Base-by-base conservation (phyloP, 2,888 invertebrate genomes). In the Noctua comes region DNA sequence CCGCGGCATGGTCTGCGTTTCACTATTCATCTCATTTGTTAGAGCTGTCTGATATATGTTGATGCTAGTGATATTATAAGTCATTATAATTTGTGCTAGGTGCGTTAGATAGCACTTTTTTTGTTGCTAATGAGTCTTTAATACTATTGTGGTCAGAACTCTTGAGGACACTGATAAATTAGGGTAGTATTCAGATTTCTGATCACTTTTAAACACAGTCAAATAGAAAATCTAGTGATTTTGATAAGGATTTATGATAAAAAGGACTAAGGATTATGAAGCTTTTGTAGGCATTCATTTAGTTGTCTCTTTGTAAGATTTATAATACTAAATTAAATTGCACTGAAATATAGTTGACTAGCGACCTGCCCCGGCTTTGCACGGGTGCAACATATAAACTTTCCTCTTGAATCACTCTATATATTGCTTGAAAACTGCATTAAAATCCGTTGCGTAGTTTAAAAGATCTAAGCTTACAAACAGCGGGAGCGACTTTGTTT, bases 1-100 rank as follows among this genome's bases (percentile, higher is more conserved):
- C 88, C 73, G 88, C 86, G 83, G 88, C 88, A 46, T 70, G 75
- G 87, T 80, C 68, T 80, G 79, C 76, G 74, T 88, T 87, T 84
- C 82, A 88, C 85, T 71, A 83, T 80, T 85, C 82, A 82, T 81
- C 81, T 84, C 66, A 82, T 87, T 84, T 84, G 74, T 86, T 84
- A 79, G 65, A 68, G 18, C 31, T 51, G 65, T 59, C 43, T 87
- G 84, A 86, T 86, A 69, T 72, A 80, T 81, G 71, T 71, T 66
- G 76, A 77, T 85, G 75, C 31, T 40, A 75, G 79, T 69, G 68
- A 82, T 85, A 82, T 79, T 85, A 82, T 46, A 85, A 79, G 68
- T 88, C 79, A 82, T 86, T 85, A 85, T 40, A 82, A 72, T 80
- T 82, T 80, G 69, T 84, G 68, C 68, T 77, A 66, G 21, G n/a